These are phyloP conservation scores for Phoeniculus purpureus DNA, from an alignment of 2,797 vertebrate genomes.

Conservation along the genomic window DNA sequence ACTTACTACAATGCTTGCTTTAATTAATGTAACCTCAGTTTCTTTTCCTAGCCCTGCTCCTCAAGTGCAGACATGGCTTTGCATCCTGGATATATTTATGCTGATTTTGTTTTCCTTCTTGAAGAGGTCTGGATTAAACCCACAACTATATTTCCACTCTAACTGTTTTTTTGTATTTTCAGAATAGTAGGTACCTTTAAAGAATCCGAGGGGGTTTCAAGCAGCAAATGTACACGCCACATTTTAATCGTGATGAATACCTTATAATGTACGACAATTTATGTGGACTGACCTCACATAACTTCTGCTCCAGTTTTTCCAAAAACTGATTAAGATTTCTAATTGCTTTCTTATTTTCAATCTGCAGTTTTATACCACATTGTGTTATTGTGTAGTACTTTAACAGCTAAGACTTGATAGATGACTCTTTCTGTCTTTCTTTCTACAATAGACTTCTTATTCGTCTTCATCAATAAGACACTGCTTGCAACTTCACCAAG, in stretches of 20 bases:
- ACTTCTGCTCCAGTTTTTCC: not conserved
- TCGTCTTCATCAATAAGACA: not conserved
- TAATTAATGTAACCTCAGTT: too few relatives aligned
- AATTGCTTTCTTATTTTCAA: not conserved
- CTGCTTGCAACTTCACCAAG: not conserved
- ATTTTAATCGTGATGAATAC: not conserved
- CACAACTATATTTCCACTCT: not conserved
- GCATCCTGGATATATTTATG: not conserved
- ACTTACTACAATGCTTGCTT: not conserved
- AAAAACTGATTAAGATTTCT: not conserved
- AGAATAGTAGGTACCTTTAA: not conserved
- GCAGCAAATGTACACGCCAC: accelerated
- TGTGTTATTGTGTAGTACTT: not conserved
- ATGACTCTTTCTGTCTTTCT: not conserved
- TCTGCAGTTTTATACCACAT: not conserved
- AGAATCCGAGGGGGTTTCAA: not conserved
- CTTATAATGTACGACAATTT: not conserved
- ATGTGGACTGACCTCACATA: not conserved
- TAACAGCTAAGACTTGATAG: not conserved
- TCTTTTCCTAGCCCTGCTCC: not conserved
- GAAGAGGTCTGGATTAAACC: not conserved
- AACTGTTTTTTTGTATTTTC: not conserved
- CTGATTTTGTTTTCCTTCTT: not conserved
- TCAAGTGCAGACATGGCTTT: not conserved
- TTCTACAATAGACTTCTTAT: not conserved